Conservation (phyloP, 1,140 invertebrate genomes). For the Aphelinus certus region DNA sequence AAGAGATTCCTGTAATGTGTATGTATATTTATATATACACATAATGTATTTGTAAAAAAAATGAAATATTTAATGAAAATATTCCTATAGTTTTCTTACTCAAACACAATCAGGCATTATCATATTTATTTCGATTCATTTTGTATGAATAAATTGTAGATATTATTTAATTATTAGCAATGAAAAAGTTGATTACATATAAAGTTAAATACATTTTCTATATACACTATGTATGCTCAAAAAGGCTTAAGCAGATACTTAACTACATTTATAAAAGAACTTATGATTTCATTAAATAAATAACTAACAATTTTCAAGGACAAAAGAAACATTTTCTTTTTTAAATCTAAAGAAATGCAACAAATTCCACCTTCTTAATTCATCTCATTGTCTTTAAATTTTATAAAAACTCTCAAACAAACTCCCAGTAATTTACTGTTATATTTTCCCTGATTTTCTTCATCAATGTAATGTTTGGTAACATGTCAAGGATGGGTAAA, state of each 20-base stretch:
- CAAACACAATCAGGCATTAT: not conserved
- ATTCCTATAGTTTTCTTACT: not conserved
- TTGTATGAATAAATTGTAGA: conserved; percentile 15
- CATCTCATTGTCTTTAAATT: conserved; percentile 10
- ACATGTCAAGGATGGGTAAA: conserved; percentile 2
- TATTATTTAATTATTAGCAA: conserved; percentile 6
- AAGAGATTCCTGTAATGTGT: conserved; percentile 17
- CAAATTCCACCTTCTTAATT: not conserved
- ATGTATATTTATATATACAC: conserved; percentile 2
- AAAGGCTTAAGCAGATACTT: conserved; percentile 13
- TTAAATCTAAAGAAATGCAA: not conserved
- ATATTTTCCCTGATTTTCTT: conserved; percentile 14
- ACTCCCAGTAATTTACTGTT: conserved; percentile 1
- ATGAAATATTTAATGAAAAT: conserved; percentile 2
- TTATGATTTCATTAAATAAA: conserved; percentile 8
- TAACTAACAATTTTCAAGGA: conserved; percentile 3
- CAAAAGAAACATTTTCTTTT: not conserved
- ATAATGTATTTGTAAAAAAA: conserved; percentile 4
- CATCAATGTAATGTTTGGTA: not conserved
- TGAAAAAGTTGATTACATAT: conserved; percentile 25
- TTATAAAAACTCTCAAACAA: conserved; percentile 17
- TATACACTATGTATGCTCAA: conserved; percentile 23
- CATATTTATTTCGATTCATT: conserved; percentile 2
- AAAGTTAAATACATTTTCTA: conserved; percentile 7
- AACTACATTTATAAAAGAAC: not conserved